Conservation (phyloP, 2,113 vertebrate species). For the Centrocercus urophasianus region DNA sequence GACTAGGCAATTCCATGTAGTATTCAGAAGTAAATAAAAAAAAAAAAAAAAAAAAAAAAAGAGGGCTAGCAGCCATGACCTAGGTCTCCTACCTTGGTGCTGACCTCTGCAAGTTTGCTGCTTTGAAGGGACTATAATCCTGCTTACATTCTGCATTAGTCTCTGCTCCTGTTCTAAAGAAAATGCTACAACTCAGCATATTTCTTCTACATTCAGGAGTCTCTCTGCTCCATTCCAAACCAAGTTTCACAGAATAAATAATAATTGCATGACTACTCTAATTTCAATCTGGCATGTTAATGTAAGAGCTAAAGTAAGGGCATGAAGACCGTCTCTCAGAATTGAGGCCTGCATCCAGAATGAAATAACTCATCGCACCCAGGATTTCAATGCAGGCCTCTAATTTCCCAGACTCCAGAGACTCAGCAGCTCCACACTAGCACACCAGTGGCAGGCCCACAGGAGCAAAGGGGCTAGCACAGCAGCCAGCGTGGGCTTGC, state of each 20-base stretch:
- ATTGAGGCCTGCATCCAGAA: neutral
- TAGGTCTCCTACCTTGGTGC: neutral
- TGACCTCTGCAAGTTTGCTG: neutral
- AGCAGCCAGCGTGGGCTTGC: fast-evolving
- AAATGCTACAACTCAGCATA: neutral
- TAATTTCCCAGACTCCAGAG: neutral
- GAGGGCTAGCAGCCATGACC: neutral
- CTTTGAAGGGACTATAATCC: neutral
- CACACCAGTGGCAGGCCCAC: neutral
- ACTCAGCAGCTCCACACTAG: neutral
- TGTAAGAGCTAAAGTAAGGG: neutral
- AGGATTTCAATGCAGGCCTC: neutral
- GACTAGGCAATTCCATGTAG: neutral
- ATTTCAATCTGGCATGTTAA: neutral
- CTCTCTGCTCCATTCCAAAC: constrained; percentile 12
- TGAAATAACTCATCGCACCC: neutral
- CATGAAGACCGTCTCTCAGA: neutral
- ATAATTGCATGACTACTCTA: neutral
- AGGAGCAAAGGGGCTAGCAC: neutral
- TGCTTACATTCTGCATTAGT: neutral
- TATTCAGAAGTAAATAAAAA: neutral
- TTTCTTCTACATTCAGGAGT: neutral
- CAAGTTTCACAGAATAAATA: neutral
- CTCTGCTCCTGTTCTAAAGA: neutral
- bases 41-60: neutral